Conservation (phyloP, 2,888 invertebrate genomes). For the Macrophya alboannulata region DNA sequence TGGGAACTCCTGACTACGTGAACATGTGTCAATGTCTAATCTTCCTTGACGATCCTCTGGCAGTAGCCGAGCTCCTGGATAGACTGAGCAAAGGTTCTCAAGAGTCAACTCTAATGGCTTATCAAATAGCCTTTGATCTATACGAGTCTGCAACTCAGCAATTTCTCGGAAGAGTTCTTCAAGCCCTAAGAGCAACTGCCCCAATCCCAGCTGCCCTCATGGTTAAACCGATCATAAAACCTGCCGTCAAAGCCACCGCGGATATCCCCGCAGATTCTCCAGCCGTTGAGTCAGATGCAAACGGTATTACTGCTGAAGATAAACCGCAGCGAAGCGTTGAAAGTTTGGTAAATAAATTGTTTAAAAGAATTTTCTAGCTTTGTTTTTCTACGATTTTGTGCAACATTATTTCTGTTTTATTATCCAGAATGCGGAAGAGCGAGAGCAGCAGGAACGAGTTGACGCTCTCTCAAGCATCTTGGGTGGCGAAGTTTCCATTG, state of each 20-base stretch:
- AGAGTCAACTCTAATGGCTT: constrained; percentile 96
- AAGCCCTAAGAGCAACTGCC: constrained; percentile 91
- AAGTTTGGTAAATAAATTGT: constrained; percentile 78
- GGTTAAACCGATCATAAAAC: constrained; percentile 86
- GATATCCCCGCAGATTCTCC: constrained; percentile 76
- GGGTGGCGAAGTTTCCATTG: constrained; percentile 98
- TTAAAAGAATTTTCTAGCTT: not conserved
- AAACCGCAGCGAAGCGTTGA: constrained; percentile 83
- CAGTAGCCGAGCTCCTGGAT: constrained; percentile 96
- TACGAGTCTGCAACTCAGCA: constrained; percentile 99
- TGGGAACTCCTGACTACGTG: constrained; percentile 97
- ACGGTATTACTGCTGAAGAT: constrained; percentile 81
- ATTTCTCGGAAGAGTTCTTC: constrained; percentile 93
- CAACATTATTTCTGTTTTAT: constrained; percentile 11
- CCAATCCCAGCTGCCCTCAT: constrained; percentile 90
- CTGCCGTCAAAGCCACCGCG: constrained; percentile 77
- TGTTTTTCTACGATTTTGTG: constrained; percentile 7
- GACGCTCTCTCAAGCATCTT: constrained; percentile 96
- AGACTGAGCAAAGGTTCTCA: constrained; percentile 90
- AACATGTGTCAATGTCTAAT: constrained; percentile 99
- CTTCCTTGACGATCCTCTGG: constrained; percentile 95
- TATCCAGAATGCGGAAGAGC: constrained; percentile 89
- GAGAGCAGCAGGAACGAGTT: constrained; percentile 91
- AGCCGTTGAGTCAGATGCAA: constrained; percentile 81
- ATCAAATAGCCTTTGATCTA: constrained; percentile 99